phyloP scores from a whole-genome alignment of 2,797 vertebrate species.

The Gallinago solitaria region DNA sequence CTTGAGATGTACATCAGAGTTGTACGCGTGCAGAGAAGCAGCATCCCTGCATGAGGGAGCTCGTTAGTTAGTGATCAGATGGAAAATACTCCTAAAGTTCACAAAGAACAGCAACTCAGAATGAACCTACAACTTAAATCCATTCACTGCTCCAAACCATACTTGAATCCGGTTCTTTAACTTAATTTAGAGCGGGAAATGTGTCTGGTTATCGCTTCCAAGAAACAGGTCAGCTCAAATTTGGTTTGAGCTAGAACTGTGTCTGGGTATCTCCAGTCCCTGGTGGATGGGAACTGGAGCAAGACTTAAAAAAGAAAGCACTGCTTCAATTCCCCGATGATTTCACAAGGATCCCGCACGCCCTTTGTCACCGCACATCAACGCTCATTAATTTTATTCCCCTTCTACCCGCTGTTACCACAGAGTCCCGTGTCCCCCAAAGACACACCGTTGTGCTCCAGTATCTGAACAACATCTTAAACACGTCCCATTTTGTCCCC shows the following conservation, averaged over 20 bases:
- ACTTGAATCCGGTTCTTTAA: not conserved
- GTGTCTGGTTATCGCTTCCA: not conserved
- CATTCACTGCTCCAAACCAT: not conserved
- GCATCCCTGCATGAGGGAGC: rapidly evolving
- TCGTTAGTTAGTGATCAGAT: rapidly evolving
- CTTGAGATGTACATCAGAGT: not conserved
- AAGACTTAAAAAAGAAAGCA: not conserved
- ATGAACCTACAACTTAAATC: not conserved
- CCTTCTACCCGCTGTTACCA: not conserved
- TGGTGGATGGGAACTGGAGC: not conserved
- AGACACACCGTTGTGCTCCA: not conserved
- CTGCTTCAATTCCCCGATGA: not conserved
- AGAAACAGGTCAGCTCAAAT: not conserved
- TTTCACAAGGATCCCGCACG: not conserved
- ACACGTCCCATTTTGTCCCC: not conserved
- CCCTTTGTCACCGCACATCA: not conserved
- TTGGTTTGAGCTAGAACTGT: not conserved
- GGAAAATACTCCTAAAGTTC: not conserved
- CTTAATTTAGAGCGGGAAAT: not conserved
- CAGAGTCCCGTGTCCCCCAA: not conserved
- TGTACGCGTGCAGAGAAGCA: rapidly evolving
- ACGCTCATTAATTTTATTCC: not conserved
- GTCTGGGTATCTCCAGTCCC: not conserved
- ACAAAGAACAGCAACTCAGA: not conserved
- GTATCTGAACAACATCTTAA: not conserved